These are phyloP conservation scores for Speoplatyrhinus poulsoni DNA, from an alignment of 2,113 vertebrate species.

Conservation along the genomic window DNA sequence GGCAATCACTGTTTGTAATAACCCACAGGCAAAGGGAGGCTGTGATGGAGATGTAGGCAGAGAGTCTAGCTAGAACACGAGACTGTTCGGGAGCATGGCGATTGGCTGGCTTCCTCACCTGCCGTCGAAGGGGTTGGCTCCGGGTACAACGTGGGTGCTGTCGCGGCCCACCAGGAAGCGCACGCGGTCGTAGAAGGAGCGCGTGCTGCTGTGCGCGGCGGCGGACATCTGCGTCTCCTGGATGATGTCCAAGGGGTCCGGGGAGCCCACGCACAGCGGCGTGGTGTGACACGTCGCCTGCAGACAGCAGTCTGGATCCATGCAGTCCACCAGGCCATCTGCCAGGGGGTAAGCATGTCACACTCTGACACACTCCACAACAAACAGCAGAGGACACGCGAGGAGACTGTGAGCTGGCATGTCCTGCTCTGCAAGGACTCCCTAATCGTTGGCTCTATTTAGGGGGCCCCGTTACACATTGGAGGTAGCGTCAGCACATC, in stretches of 20 bases:
- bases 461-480: neutral
- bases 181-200: conserved; percentile 91
- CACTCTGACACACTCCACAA: conserved; percentile 23
- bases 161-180: conserved; percentile 93
- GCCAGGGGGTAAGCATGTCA: conserved; percentile 53
- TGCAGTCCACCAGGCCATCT: conserved; percentile 96
- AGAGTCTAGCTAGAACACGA: neutral
- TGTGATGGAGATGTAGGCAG: neutral
- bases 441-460: conserved; percentile 14
- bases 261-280: conserved; percentile 89
- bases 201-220: conserved; percentile 82
- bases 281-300: conserved; percentile 90
- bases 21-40: neutral
- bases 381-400: conserved; percentile 34
- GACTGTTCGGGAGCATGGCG: conserved; percentile 3
- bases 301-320: conserved; percentile 98
- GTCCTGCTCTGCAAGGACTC: neutral
- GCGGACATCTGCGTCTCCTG: conserved; percentile 88
- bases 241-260: conserved; percentile 94
- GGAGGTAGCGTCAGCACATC: too few species aligned
- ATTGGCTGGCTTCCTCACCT: conserved; percentile 78
- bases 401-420: conserved; percentile 24
- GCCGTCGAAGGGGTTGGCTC: conserved; percentile 90
- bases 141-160: conserved; percentile 90
- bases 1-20: conserved; percentile 5